These are phyloP conservation scores for Scophthalmus maximus DNA, from an alignment of 2,113 vertebrate genomes.

Conservation along the genomic window DNA sequence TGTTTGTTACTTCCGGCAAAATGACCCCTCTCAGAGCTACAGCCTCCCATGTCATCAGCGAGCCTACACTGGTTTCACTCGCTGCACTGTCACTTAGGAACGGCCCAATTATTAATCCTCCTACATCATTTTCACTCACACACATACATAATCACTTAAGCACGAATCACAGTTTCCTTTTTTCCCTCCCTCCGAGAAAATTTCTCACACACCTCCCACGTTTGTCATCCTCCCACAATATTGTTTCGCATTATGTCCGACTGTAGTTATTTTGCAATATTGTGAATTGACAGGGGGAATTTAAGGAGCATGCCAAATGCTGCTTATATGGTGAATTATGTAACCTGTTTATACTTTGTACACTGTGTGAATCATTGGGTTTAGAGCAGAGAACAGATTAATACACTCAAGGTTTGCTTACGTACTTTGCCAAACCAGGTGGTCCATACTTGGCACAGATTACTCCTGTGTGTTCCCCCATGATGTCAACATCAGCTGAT, in stretches of 20 bases:
- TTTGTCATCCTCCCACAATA: constrained; percentile 52
- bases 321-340: constrained; percentile 8
- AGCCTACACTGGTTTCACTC: constrained; percentile 32
- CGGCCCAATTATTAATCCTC: constrained; percentile 16
- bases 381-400: no score
- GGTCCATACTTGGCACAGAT: no score
- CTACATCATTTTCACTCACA: constrained; percentile 35
- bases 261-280: constrained; percentile 44
- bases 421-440: no score
- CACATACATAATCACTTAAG: neutral
- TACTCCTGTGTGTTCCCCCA: no score
- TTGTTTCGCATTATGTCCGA: constrained; percentile 36
- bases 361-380: no score
- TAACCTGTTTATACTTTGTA: no score
- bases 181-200: constrained; percentile 3
- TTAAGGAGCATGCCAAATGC: constrained; percentile 2
- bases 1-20: constrained; percentile 29
- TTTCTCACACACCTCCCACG: constrained; percentile 18
- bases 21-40: constrained; percentile 28
- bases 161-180: constrained; percentile 30
- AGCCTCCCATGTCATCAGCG: constrained; percentile 34
- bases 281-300: constrained; percentile 21
- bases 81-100: constrained; percentile 17
- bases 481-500: no score
- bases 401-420: no score